Evolutionary conservation across 1,140 invertebrate species (phyloP).

Genomic region (Melitaea cinxia): DNA sequence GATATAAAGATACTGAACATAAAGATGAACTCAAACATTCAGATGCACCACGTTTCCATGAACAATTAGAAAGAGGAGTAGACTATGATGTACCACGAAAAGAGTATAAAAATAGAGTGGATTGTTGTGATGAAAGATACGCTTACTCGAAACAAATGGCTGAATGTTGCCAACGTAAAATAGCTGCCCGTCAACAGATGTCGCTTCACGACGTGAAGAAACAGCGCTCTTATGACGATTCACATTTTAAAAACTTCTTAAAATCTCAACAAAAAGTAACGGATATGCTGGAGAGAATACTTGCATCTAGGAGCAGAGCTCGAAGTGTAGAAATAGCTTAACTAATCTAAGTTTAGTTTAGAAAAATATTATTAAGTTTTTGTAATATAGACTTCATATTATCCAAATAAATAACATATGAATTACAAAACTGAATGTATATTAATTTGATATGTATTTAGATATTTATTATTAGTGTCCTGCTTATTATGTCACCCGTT

Average conservation of each 20-base stretch:
- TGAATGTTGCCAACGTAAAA: conserved; percentile 44
- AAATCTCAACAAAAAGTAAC: conserved; percentile 72
- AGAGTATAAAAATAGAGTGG: conserved; percentile 29
- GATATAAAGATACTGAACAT: background rate
- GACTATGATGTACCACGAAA: conserved; percentile 7
- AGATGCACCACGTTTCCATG: conserved; percentile 49
- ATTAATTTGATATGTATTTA: too few relatives aligned
- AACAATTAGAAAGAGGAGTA: conserved; percentile 48
- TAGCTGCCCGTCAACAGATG: conserved; percentile 52
- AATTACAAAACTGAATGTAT: too few relatives aligned
- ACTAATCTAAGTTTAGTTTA: conserved; percentile 15
- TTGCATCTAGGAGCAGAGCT: conserved; percentile 49
- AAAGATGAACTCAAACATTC: background rate
- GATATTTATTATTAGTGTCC: too few relatives aligned
- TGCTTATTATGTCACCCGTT: too few relatives aligned
- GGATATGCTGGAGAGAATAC: conserved; percentile 63
- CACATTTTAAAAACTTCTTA: conserved; percentile 63
- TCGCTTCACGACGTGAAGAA: conserved; percentile 47
- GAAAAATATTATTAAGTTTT: background rate
- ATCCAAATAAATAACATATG: background rate
- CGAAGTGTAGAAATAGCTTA: conserved; percentile 54
- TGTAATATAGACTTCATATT: background rate
- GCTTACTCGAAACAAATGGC: conserved; percentile 33
- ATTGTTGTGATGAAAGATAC: conserved; percentile 38
- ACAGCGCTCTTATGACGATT: conserved; percentile 50